Conservation (phyloP, 2,797 vertebrate genomes). For the Manis pentadactyla region DNA sequence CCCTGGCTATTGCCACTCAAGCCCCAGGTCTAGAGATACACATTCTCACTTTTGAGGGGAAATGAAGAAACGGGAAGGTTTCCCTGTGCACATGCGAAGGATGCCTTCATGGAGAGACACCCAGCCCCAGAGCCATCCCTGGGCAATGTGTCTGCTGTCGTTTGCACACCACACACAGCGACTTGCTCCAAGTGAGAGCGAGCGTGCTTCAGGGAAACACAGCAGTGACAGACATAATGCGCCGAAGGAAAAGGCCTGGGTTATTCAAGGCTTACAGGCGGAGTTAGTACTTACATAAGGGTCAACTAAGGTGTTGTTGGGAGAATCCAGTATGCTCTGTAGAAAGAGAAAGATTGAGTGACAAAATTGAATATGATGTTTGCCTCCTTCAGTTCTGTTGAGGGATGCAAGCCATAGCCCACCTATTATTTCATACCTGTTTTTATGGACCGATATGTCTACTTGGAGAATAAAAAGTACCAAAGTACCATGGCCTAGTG, state of each 20-base stretch:
- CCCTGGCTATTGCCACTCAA: not conserved
- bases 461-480: not conserved
- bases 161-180: not conserved
- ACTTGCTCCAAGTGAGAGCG: not conserved
- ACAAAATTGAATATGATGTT: not conserved
- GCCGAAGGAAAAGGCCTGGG: rapidly evolving
- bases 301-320: not conserved
- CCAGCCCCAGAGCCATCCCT: not conserved
- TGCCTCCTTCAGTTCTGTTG: not conserved
- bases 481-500: not conserved
- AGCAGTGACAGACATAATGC: not conserved
- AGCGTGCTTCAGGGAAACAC: not conserved
- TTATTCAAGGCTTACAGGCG: not conserved
- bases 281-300: conserved; percentile 56
- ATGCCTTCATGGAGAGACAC: not conserved
- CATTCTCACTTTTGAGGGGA: too few species aligned
- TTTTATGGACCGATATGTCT: not conserved
- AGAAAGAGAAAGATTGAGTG: conserved; percentile 52
- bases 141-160: not conserved
- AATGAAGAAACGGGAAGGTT: not conserved
- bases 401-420: not conserved
- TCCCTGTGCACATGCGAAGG: not conserved
- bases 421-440: not conserved
- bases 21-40: not conserved
- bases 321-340: not conserved